Evolutionary conservation across 2,113 vertebrate species (phyloP).

Genomic region (Chlorodrepanis virens): DNA sequence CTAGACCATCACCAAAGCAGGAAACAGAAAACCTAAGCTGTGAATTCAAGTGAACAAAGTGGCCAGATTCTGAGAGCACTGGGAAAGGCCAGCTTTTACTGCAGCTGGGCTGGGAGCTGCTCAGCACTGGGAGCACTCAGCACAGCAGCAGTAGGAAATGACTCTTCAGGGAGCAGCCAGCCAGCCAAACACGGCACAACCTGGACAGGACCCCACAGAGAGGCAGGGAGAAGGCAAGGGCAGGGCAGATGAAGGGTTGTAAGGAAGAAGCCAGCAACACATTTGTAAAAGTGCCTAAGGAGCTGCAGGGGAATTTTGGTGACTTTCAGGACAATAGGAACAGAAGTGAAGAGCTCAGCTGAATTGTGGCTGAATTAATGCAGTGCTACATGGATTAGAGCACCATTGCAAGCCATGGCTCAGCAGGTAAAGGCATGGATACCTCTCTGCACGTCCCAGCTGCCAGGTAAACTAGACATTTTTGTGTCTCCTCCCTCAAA

Average conservation of each 20-base stretch:
- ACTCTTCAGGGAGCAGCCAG: background rate
- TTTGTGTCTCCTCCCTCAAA: background rate
- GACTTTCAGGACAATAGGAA: background rate
- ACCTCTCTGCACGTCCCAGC: background rate
- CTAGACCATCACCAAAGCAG: constrained; percentile 21
- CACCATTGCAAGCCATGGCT: background rate
- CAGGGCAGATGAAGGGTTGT: background rate
- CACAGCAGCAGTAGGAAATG: background rate
- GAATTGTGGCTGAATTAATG: background rate
- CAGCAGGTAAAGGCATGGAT: background rate
- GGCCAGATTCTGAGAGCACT: background rate
- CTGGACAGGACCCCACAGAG: background rate
- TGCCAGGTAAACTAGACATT: background rate
- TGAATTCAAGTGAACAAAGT: background rate
- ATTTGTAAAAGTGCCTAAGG: background rate
- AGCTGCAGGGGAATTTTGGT: background rate
- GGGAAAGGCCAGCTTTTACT: background rate
- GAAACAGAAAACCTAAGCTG: constrained; percentile 25
- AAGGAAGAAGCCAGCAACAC: background rate
- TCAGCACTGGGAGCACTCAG: background rate
- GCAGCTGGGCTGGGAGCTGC: background rate
- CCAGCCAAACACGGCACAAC: background rate
- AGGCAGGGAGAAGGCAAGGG: background rate
- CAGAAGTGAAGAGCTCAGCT: background rate
- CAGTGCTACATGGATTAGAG: background rate